phyloP scores from a whole-genome alignment of 2,113 vertebrate species.

The Prunella himalayana region DNA sequence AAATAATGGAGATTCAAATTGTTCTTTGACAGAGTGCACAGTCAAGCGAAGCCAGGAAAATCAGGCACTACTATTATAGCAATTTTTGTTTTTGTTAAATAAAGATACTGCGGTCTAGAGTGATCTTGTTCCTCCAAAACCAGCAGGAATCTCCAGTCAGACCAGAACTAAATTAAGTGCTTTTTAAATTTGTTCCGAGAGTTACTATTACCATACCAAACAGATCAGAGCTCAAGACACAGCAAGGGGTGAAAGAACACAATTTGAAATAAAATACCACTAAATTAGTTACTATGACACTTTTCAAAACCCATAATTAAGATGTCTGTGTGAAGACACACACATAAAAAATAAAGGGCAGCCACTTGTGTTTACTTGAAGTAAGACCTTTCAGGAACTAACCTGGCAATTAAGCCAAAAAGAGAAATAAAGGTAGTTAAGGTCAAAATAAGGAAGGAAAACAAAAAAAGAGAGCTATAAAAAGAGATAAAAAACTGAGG shows the following conservation, averaged over 20 bases:
- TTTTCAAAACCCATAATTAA: not conserved
- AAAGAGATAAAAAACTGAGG: not conserved
- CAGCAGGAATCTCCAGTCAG: not conserved
- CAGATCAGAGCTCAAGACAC: not conserved
- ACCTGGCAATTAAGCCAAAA: not conserved
- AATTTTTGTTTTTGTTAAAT: not conserved
- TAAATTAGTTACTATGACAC: not conserved
- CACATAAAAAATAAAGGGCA: not conserved
- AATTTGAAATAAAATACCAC: not conserved
- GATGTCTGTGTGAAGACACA: not conserved
- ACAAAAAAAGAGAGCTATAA: too few species aligned
- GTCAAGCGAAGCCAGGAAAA: not conserved
- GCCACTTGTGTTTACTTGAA: fast-evolving
- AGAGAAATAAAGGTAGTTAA: not conserved
- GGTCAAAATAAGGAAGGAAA: not conserved
- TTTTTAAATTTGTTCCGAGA: not conserved
- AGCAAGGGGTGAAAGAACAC: not conserved
- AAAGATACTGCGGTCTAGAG: not conserved
- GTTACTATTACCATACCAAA: not conserved
- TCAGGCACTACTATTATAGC: not conserved
- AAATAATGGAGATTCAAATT: not conserved
- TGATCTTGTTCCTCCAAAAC: not conserved
- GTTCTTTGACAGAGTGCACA: not conserved
- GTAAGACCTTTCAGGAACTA: not conserved
- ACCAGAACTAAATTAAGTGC: not conserved